Base-by-base conservation (phyloP, 2,888 invertebrate genomes). In the Nemotelus pantherinus region DNA sequence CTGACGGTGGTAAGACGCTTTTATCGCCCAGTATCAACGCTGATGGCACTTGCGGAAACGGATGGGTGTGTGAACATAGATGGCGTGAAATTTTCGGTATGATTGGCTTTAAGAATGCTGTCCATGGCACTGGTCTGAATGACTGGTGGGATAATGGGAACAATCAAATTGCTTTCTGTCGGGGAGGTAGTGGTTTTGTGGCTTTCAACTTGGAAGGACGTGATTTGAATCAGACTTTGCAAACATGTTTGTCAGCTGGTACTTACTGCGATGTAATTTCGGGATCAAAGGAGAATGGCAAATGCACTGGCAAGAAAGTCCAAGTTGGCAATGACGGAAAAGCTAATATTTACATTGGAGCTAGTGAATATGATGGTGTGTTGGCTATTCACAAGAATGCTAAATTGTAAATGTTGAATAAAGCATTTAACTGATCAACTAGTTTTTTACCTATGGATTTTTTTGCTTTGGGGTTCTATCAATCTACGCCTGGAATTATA, bases 261-360 rank as follows among this genome's bases (percentile, higher is more conserved):
- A 88, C 82, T 0, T 97, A 97, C 86, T 97, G 96, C 85, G 96
- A 97, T 86, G 89, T 96, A 25, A 94, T 95, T 81, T 92, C 93
- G n/a, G 95, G 95, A 0, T 85, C 87, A 25, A 88, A 89, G 82
- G 83, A 83, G 0, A 87, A 90, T 78, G 90, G 89, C 76, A 82
- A 83, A 0, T 95, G 94, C 83, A 91, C 92, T 0, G 94, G 94
- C 44, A 91, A 90, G 81, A 86, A 87, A 0, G 85, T 94, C 3
- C 87, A 83, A 0, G 94, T 95, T 0, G 90, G 89, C 25, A 82
- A 83, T 4, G 88, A 90, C 79, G 92, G 93, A 0, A 86, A 86
- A 0, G 93, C 92, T 0, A 83, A 87, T 71, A 90, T 94, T 77
- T 82, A 85, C 65, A 85, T 94, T 10, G 84, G 88, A 0, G 84